phyloP scores from a whole-genome alignment of 2,888 invertebrate species.

The Criorhina ranunculi region DNA sequence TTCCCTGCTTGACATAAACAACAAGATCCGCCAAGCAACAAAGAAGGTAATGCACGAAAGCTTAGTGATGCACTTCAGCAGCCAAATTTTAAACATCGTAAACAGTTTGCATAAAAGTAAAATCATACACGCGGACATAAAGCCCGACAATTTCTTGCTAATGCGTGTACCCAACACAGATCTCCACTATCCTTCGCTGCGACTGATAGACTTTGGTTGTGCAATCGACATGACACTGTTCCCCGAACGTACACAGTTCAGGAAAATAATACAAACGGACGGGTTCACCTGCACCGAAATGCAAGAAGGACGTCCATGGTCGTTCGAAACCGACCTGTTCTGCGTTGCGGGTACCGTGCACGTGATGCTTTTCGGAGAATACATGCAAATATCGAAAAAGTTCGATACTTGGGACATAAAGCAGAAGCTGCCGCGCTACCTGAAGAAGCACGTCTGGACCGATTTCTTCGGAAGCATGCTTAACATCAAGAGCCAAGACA shows the following conservation, averaged over 20 bases:
- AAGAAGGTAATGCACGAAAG: slow-evolving; percentile 90
- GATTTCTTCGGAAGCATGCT: slow-evolving; percentile 92
- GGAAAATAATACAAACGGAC: slow-evolving; percentile 90
- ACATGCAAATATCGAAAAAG: slow-evolving; percentile 92
- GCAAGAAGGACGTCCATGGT: slow-evolving; percentile 96
- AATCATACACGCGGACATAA: slow-evolving; percentile 98
- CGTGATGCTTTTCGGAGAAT: slow-evolving; percentile 94
- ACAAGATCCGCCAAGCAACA: slow-evolving; percentile 90
- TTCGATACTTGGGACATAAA: slow-evolving; percentile 89
- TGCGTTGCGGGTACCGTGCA: slow-evolving; percentile 96
- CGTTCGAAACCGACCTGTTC: slow-evolving; percentile 96
- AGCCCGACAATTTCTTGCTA: slow-evolving; percentile 97
- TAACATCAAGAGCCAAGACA: slow-evolving; percentile 91
- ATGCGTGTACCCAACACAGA: slow-evolving; percentile 88
- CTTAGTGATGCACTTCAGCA: slow-evolving; percentile 91
- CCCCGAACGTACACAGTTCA: slow-evolving; percentile 92
- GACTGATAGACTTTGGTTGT: slow-evolving; percentile 97
- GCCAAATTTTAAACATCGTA: slow-evolving; percentile 94
- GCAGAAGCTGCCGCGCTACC: slow-evolving; percentile 90
- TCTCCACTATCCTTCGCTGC: slow-evolving; percentile 89
- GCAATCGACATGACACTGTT: slow-evolving; percentile 97
- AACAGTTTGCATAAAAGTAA: slow-evolving; percentile 93
- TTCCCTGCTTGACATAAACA: slow-evolving; percentile 92
- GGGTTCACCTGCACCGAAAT: slow-evolving; percentile 96
- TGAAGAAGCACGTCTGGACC: slow-evolving; percentile 91